Percentiles rank a stretch among this genome's conserved stretches.
Conservation (phyloP, 2,888 invertebrate species). For the Drosophila dives region DNA sequence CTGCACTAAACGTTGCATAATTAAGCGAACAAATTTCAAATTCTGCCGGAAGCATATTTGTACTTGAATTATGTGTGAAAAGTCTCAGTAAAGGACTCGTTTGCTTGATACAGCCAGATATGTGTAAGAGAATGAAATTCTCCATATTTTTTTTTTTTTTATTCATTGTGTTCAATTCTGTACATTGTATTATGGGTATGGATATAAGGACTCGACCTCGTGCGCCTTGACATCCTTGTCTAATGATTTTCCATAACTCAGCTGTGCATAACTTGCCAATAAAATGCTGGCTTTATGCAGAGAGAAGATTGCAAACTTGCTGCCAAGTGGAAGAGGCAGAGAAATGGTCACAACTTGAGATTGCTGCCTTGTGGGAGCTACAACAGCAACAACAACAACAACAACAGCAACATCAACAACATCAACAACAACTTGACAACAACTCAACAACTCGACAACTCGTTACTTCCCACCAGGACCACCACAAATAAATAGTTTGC, state of each 20-base stretch:
- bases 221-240: slow-evolving; percentile 43
- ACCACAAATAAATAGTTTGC: slow-evolving; percentile 44
- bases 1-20: background rate
- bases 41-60: background rate
- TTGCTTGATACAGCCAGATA: background rate
- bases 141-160: background rate
- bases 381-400: background rate
- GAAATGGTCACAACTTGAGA: slow-evolving; percentile 7
- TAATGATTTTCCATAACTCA: slow-evolving; percentile 32
- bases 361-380: slow-evolving; percentile 40
- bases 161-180: background rate
- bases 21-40: background rate
- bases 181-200: background rate
- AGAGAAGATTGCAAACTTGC: slow-evolving; percentile 1
- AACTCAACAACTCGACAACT: slow-evolving; percentile 5
- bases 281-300: slow-evolving; percentile 34
- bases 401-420: background rate
- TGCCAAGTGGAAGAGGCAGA: slow-evolving; percentile 18
- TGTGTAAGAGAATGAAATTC: background rate
- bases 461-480: slow-evolving; percentile 5
- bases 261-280: slow-evolving; percentile 32
- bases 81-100: background rate
- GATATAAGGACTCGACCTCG: slow-evolving; percentile 6
- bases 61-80: background rate
- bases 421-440: background rate